These are phyloP conservation scores for honey bee (Apis mellifera) DNA, from an alignment of 1,140 invertebrate genomes.

Conservation along the genomic window Amel_HAv3.1 CM009941.2:745501-746000, in stretches of 20 bases:
- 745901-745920: not conserved
- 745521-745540: constrained; percentile 51
- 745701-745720: not conserved
- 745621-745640: constrained; percentile 49
- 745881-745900: not conserved
- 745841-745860: no score
- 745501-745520: constrained; percentile 36
- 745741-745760: no score
- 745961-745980: no score
- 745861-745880: no score
- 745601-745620: constrained; percentile 31
- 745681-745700: constrained; percentile 24
- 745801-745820: no score
- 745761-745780: no score
- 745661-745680: constrained; percentile 23
- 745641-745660: constrained; percentile 27
- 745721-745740: not conserved
- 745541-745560: constrained; percentile 37
- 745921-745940: no score
- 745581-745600: constrained; percentile 50
- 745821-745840: no score
- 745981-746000: not conserved
- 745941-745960: not conserved
- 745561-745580: constrained; percentile 61
- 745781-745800: no score